Conservation (phyloP, 2,888 invertebrate species). For the Papilio protenor region DNA sequence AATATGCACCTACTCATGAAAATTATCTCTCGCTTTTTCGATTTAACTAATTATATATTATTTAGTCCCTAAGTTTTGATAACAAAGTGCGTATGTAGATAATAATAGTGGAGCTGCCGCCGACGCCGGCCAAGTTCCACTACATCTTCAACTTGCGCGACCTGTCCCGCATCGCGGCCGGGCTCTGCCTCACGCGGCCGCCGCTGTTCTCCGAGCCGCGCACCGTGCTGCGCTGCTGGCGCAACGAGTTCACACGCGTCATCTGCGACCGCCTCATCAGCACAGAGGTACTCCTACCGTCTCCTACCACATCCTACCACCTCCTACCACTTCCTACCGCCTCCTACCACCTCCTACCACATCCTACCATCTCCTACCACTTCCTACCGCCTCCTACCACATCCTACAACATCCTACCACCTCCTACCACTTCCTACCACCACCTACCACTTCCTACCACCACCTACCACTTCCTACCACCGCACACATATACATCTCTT, state of each 20-base stretch:
- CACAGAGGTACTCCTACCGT: conserved; percentile 63
- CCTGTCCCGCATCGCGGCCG: conserved; percentile 92
- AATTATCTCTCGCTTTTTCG: too few relatives aligned
- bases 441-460: not conserved
- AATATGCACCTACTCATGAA: too few relatives aligned
- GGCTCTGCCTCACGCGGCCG: conserved; percentile 90
- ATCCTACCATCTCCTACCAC: too few relatives aligned
- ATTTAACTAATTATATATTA: too few relatives aligned
- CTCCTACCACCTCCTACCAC: not conserved
- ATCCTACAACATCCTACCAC: too few relatives aligned
- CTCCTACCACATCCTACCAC: too few relatives aligned
- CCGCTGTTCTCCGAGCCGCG: conserved; percentile 87
- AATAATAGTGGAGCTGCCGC: conserved; percentile 91
- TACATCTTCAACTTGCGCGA: conserved; percentile 97
- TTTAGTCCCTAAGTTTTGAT: not conserved
- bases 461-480: too few relatives aligned
- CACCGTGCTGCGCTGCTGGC: conserved; percentile 93
- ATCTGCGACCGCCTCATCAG: conserved; percentile 94
- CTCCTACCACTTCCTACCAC: too few relatives aligned
- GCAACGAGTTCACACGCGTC: conserved; percentile 94
- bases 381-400: not conserved
- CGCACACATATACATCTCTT: too few relatives aligned
- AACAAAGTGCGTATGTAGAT: conserved; percentile 69
- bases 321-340: too few relatives aligned
- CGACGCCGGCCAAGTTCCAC: conserved; percentile 97